Evolutionary conservation across 2,888 invertebrate species (phyloP).

Genomic region (Pheosia gnoma): DNA sequence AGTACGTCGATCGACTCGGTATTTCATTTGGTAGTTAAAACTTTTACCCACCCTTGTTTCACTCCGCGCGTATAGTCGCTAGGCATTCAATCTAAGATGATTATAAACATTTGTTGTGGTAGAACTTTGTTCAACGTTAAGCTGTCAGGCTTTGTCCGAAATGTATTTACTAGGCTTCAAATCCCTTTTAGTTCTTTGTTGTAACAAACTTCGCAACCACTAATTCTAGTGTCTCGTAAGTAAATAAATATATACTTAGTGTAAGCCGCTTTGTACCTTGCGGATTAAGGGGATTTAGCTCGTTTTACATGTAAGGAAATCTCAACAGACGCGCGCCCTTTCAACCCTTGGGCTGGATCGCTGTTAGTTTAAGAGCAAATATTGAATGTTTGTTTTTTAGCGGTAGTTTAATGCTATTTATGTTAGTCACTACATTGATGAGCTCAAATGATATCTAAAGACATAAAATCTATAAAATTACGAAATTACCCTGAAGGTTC

Average conservation of each 20-base stretch:
- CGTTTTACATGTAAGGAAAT: constrained; percentile 11
- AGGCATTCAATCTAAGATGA: background rate
- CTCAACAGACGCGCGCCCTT: background rate
- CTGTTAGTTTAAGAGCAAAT: constrained; percentile 6
- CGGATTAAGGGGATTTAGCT: constrained; percentile 10
- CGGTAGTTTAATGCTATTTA: background rate
- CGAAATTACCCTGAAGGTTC: too few relatives aligned
- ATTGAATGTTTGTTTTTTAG: background rate
- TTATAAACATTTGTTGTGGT: constrained; percentile 7
- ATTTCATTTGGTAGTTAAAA: background rate
- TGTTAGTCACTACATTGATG: background rate
- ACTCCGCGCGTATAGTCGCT: background rate
- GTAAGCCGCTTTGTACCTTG: constrained; percentile 7
- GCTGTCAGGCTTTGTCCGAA: background rate
- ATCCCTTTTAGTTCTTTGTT: constrained; percentile 3
- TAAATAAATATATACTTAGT: constrained; percentile 5
- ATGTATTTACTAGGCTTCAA: constrained; percentile 7
- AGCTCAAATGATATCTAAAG: background rate
- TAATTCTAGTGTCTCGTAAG: constrained; percentile 1
- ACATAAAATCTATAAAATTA: too few relatives aligned
- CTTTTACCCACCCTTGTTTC: background rate
- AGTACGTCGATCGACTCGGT: background rate
- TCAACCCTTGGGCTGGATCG: background rate
- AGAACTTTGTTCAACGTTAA: constrained; percentile 1
- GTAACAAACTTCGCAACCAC: constrained; percentile 5